Evolutionary conservation across 2,113 vertebrate species (phyloP), one percentile per base, ranked within the genome.

Genomic region (Alligator sinensis): DNA sequence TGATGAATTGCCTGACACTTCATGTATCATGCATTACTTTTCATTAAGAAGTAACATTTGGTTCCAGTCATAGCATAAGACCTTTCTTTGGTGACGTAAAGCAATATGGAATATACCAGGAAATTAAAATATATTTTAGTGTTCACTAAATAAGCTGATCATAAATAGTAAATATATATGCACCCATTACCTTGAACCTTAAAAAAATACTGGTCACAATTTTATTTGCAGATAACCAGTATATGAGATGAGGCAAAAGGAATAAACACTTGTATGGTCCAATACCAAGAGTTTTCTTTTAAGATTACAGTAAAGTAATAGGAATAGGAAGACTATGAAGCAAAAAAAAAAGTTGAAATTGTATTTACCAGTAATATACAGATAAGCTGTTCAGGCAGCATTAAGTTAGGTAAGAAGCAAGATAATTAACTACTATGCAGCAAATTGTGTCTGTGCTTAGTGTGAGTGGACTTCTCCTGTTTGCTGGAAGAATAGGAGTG

Each of bases 11-110:
- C 95, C 94, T 95, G 97, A 97, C 96, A 80, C 96, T 92, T 96
- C 90, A 88, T 87, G 91, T 94, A 93, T 97, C 92, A 96, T n/a
- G 54, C 75, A 83, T 94, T 94, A 89, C 95, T 94, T 94, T 95
- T 88, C 91, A 95, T 95, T 89, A 86, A 95, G 96, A 98, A 97
- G 95, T 94, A 97, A 97, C 94, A 84, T 96, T 97, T 95, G 95
- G 94, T 97, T 97, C 94, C 86, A 96, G 96, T 93, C 96, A 77
- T 58, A 84, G 90, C 92, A 87, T 82, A 93, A 93, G 87, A 91
- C 38, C 58, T 70, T 90, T 79, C 90, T 95, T 87, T 83, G 93
- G 93, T 92, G 96, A 90, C 92, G 94, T 92, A 95, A 97, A 95
- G 90, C 93, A 91, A 91, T 17, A 86, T 66, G 47, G 60, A 89